Evolutionary conservation across 2,888 invertebrate species (phyloP), one percentile per base, ranked within the genome.

Genomic region (Cantharis nigra): DNA sequence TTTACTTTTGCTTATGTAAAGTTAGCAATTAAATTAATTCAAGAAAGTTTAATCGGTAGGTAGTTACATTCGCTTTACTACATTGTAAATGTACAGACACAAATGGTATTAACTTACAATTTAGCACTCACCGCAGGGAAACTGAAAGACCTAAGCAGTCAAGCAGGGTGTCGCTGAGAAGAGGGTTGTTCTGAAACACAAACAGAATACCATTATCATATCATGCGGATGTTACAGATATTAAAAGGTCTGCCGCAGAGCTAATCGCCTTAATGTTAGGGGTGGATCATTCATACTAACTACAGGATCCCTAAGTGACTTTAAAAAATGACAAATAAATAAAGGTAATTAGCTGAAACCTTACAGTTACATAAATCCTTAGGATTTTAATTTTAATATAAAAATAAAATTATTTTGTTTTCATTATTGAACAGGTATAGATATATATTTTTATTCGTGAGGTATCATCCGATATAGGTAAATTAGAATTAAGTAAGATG

Each of bases 191-290:
- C 79, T 78, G 79, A 76, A 80, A 83, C 82, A 83, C 83, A 82
- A 80, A 85, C 82, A 84, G 87, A 86, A 88, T 87, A 87, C 86
- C 86, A 86, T 85, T 85, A 85, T 86, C 86, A 86, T 84, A 86
- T 86, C 86, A 86, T 87, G 85, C 86, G 86, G 87, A 87, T 87
- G 87, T 86, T 78, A 78, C 85, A 85, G 87, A 88, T 88, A 88
- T 88, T 88, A 88, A 88, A 88, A 85, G 87, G 85, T 86, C 87
- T 86, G 86, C 87, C 85, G 86, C 85, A 84, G 81, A 83, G 82
- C 87, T 87, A 88, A 88, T 88, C 87, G 86, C 83, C 80, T 84
- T 87, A 87, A 88, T 87, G 87, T 83, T 84, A 84, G 85, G 87
- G 87, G 88, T 84, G 86, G 87, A 84, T 83, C 82, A 74, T 78